phyloP scores from a whole-genome alignment of 1,140 invertebrate genomes.

The Drosophila sturtevanti region DNA sequence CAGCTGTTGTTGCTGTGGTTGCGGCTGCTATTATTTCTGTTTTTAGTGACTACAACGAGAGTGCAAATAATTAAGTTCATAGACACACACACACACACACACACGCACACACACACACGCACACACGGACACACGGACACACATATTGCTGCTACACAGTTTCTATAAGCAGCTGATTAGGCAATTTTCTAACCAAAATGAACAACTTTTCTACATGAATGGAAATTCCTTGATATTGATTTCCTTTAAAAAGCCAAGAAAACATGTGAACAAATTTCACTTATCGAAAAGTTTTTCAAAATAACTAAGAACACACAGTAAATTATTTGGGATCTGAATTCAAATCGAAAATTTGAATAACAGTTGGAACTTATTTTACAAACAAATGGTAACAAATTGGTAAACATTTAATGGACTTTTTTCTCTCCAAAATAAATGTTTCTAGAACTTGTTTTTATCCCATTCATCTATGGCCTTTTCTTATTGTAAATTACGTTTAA shows the following conservation, averaged over 20 bases:
- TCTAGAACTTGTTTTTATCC: background rate
- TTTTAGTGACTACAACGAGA: slow-evolving; percentile 49
- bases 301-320: background rate
- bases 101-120: background rate
- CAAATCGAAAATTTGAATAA: too few relatives aligned
- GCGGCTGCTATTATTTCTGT: slow-evolving; percentile 44
- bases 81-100: slow-evolving; percentile 8
- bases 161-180: slow-evolving; percentile 52
- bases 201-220: slow-evolving; percentile 21
- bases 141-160: slow-evolving; percentile 28
- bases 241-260: background rate
- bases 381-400: too few relatives aligned
- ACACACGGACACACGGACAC: background rate
- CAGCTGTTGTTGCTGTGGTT: slow-evolving; percentile 18
- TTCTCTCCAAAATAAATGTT: too few relatives aligned
- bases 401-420: too few relatives aligned
- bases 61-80: slow-evolving; percentile 53
- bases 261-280: slow-evolving; percentile 29
- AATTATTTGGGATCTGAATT: too few relatives aligned
- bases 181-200: slow-evolving; percentile 19
- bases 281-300: background rate
- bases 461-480: background rate
- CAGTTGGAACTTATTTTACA: too few relatives aligned
- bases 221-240: slow-evolving; percentile 5
- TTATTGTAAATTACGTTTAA: background rate